Evolutionary conservation across 2,888 invertebrate genomes (phyloP).

Genomic region (Cataglyphis livida): DNA sequence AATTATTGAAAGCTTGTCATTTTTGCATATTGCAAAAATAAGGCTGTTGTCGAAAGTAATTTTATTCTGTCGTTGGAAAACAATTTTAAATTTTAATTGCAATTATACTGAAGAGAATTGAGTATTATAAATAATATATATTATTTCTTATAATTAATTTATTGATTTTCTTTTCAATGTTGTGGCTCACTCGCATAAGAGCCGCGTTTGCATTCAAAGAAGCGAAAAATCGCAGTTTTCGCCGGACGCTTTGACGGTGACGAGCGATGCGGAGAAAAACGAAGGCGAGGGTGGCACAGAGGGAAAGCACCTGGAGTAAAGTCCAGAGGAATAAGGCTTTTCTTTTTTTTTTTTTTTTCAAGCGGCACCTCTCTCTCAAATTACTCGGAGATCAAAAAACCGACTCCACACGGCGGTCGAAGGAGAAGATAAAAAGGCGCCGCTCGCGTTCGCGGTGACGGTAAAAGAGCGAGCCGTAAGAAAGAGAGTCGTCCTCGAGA

Average conservation of each 20-base stretch:
- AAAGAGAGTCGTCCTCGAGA: slow-evolving; percentile 24
- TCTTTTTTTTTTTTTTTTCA: slow-evolving; percentile 39
- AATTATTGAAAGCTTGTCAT: not conserved
- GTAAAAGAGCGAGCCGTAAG: slow-evolving; percentile 47
- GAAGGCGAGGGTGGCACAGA: not conserved
- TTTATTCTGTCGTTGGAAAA: slow-evolving; percentile 6
- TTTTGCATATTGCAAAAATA: not conserved
- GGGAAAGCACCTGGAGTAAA: slow-evolving; percentile 12
- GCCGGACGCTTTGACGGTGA: not conserved
- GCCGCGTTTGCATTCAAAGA: not conserved
- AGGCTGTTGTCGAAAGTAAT: not conserved
- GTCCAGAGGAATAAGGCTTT: slow-evolving; percentile 2
- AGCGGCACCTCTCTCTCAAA: slow-evolving; percentile 49
- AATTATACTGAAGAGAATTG: not conserved
- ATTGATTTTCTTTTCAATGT: not conserved
- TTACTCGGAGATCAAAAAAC: slow-evolving; percentile 54
- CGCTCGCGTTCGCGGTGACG: slow-evolving; percentile 12
- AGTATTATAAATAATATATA: not conserved
- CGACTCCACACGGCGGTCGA: slow-evolving; percentile 20
- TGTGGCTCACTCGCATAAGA: not conserved
- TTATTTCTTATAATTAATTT: not conserved
- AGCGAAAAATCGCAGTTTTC: slow-evolving; percentile 20
- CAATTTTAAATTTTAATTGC: not conserved
- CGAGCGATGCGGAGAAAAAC: slow-evolving; percentile 12
- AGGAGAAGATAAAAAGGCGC: slow-evolving; percentile 37